Percentiles rank a stretch among this genome's conserved stretches.
Evolutionary conservation across 2,113 vertebrate species (phyloP).

Genomic region (Zootoca vivipara): DNA sequence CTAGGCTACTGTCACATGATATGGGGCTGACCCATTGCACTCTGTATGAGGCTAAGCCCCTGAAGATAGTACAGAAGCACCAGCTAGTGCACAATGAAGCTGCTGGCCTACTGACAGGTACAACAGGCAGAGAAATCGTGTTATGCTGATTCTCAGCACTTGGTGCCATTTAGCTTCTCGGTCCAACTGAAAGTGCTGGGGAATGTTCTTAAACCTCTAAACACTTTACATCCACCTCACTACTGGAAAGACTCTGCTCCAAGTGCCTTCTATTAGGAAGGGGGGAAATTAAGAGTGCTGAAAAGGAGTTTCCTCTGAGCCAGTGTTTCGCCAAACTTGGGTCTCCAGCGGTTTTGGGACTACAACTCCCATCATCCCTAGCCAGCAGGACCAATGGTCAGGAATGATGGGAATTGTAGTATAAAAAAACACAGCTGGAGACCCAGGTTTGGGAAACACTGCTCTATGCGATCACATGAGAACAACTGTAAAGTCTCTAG

Average conservation of each 20-base stretch:
- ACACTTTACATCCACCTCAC: not conserved
- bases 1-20: not conserved
- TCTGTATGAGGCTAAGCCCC: not conserved
- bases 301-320: not conserved
- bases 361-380: too few species aligned
- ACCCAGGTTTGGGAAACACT: too few species aligned
- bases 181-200: not conserved
- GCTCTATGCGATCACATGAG: not conserved
- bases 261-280: not conserved
- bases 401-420: too few species aligned
- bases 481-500: not conserved
- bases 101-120: not conserved
- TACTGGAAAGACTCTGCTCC: not conserved
- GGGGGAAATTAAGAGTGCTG: not conserved
- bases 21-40: not conserved
- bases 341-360: too few species aligned
- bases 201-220: not conserved
- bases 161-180: not conserved
- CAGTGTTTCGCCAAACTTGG: too few species aligned
- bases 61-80: not conserved
- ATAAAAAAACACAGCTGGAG: too few species aligned
- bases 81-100: not conserved
- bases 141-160: not conserved
- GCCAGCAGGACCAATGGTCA: too few species aligned
- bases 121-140: not conserved